A percentile compares a stretch with the other conserved stretches of the same genome.
These are phyloP conservation scores for Lateolabrax maculatus DNA, from an alignment of 2,797 vertebrate species.

Conservation along the genomic window DNA sequence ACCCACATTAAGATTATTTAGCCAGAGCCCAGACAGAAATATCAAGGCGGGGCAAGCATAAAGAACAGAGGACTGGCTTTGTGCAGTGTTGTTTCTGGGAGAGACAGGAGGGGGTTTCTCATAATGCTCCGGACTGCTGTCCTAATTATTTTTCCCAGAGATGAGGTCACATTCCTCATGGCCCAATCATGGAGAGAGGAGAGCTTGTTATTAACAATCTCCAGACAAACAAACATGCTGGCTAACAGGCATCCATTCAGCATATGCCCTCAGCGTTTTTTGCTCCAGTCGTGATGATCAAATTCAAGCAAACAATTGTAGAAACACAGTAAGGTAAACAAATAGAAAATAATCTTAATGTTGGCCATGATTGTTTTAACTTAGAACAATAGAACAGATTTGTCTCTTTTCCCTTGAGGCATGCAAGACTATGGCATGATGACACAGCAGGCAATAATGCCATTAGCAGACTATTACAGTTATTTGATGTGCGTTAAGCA, in stretches of 20 bases:
- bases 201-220: constrained; percentile 72
- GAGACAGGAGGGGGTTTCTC: constrained; percentile 44
- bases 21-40: constrained; percentile 58
- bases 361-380: constrained; percentile 46
- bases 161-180: constrained; percentile 77
- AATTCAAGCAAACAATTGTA: constrained; percentile 61
- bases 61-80: constrained; percentile 64
- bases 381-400: constrained; percentile 58
- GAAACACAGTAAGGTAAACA: constrained; percentile 49
- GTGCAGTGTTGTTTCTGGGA: constrained; percentile 58
- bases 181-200: constrained; percentile 61
- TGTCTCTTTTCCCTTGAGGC: constrained; percentile 62
- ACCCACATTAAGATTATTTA: constrained; percentile 66
- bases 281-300: constrained; percentile 33
- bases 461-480: constrained; percentile 77
- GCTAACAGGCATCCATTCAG: constrained; percentile 57
- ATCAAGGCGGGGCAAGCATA: constrained; percentile 54
- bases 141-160: constrained; percentile 80
- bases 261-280: neutral
- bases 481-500: constrained; percentile 79
- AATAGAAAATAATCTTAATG: constrained; percentile 47
- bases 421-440: constrained; percentile 68
- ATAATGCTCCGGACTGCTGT: constrained; percentile 44
- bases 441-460: constrained; percentile 78
- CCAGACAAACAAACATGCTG: constrained; percentile 71